Conservation (phyloP, 2,113 vertebrate genomes). For the Onychostoma macrolepis region DNA sequence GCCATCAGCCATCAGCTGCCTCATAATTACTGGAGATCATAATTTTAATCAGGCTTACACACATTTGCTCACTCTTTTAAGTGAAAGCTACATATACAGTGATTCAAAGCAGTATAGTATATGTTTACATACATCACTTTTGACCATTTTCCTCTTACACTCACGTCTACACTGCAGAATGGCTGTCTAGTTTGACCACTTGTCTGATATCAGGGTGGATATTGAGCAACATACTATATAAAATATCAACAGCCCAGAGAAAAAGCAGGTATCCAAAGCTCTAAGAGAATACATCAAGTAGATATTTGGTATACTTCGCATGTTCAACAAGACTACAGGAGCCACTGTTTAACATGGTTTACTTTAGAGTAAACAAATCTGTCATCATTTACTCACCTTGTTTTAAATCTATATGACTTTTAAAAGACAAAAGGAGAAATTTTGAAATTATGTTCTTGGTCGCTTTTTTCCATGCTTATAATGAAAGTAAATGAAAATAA, state of each 20-base stretch:
- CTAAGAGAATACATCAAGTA: not conserved
- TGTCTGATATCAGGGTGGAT: constrained; percentile 5
- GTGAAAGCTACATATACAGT: not conserved
- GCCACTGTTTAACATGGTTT: not conserved
- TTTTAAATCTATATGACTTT: no score
- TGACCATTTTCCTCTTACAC: not conserved
- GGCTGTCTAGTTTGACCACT: not conserved
- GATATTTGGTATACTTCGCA: not conserved
- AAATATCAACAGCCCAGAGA: constrained; percentile 12
- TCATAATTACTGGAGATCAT: constrained; percentile 47
- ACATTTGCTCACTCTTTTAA: constrained; percentile 3
- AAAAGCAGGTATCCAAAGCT: constrained; percentile 2
- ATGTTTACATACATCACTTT: not conserved
- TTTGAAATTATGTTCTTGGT: not conserved
- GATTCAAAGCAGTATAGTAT: not conserved
- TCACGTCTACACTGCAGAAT: not conserved
- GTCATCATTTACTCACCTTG: no score
- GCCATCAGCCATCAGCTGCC: constrained; percentile 12
- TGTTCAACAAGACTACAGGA: not conserved
- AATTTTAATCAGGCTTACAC: constrained; percentile 28
- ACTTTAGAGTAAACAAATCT: not conserved
- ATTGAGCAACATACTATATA: not conserved
- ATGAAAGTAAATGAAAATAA: not conserved
- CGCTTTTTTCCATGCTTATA: not conserved
- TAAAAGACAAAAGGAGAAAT: not conserved